Conservation (phyloP, 37 sponge, comb jelly and placozoan genomes). For the Amphimedon queenslandica region DNA sequence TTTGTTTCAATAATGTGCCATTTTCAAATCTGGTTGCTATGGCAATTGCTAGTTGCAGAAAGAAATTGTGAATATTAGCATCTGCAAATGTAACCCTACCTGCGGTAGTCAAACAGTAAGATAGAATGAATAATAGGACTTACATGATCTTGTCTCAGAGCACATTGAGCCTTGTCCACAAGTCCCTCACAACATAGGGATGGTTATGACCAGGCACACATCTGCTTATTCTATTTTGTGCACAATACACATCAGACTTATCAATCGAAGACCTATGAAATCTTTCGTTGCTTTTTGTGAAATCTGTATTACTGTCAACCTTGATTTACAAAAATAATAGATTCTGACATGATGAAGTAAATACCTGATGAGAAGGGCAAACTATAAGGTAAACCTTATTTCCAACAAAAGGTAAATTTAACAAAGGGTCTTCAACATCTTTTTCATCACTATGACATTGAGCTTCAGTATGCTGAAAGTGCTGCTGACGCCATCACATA, state of each 20-base stretch:
- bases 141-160: conserved; percentile 7
- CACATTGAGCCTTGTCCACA: conserved; percentile 1
- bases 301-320: neutral
- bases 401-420: conserved; percentile 4
- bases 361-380: conserved; percentile 17
- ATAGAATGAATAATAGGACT: neutral
- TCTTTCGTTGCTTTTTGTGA: neutral
- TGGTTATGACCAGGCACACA: conserved; percentile 1
- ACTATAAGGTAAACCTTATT: neutral
- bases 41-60: no score
- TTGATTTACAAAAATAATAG: no score
- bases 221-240: neutral
- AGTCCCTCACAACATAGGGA: neutral
- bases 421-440: neutral
- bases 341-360: neutral
- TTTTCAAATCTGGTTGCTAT: no score
- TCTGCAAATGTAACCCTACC: no score
- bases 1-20: no score
- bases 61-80: no score
- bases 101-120: neutral
- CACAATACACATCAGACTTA: neutral
- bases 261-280: neutral
- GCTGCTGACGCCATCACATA: conserved; percentile 15
- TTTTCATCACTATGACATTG: neutral
- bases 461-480: conserved; percentile 4